Evolutionary conservation across 2,113 vertebrate species (phyloP).

Genomic region (Ochotona princeps): DNA sequence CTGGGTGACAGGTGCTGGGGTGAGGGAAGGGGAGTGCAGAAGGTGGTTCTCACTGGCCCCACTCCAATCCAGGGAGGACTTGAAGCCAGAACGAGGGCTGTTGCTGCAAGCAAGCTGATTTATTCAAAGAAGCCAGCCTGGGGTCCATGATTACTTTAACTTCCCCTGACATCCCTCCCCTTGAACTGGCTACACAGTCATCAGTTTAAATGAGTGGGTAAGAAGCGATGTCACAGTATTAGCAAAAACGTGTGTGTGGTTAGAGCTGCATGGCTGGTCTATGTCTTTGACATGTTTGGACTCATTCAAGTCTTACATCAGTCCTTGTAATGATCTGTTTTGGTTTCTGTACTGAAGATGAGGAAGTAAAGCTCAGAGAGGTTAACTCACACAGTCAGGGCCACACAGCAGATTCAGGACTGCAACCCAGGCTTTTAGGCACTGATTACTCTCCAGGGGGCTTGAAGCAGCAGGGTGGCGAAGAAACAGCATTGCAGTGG

Average conservation of each 20-base stretch:
- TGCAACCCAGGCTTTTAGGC: background rate
- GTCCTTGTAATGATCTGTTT: background rate
- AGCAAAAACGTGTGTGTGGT: background rate
- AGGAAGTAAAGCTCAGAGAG: background rate
- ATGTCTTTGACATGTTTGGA: background rate
- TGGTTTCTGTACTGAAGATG: background rate
- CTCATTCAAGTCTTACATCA: background rate
- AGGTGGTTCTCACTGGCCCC: background rate
- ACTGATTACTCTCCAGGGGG: background rate
- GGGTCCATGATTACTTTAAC: background rate
- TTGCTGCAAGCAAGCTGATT: background rate
- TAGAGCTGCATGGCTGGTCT: background rate
- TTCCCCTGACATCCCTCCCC: background rate
- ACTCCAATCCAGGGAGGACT: background rate
- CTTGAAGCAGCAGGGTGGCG: background rate
- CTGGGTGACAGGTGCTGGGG: background rate
- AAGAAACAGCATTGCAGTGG: background rate
- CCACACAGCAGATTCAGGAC: background rate
- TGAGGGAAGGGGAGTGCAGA: accelerated
- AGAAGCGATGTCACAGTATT: background rate
- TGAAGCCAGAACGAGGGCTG: background rate
- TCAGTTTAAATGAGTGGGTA: background rate
- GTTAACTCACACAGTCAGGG: background rate
- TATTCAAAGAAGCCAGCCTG: background rate
- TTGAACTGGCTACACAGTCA: background rate